Evolutionary conservation across 2,888 invertebrate genomes (phyloP), one percentile per base, ranked within the genome.

Genomic region (Caenorhabditis sinica): DNA sequence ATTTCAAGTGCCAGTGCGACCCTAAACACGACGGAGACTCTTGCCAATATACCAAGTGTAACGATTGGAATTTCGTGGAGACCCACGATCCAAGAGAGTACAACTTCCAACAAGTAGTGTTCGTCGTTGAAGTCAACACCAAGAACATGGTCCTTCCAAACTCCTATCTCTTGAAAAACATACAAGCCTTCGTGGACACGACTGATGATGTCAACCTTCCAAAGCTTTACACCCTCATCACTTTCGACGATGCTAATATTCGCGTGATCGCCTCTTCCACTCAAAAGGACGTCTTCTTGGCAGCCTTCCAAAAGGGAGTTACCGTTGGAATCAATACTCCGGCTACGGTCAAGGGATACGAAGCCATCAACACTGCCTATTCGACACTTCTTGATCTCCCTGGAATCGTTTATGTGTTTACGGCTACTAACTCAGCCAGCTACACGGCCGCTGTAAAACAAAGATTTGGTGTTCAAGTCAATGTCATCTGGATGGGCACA

Each of bases 31-130:
- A 85, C 11, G 89, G 89, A 75, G 74, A 81, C 23, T 30, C 65
- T 23, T 89, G 89, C 53, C 82, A 88, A 72, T 87, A 83, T 68
- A 71, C 82, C 58, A 71, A 63, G 49, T 82, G 89, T 66, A 58
- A 74, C 25, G 63, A 80, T 23, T 89, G 86, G 86, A 86, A 89
- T 73, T 88, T 81, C 40, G 53, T 89, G 45, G 86, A 86, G 49
- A 85, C 83, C 2, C 87, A 87, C 53, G 89, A 88, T 71, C 86
- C 86, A 51, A 81, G 84, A 28, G 83, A 84, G 23, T 68, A 58
- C n/a, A 65, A 73, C 36, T 86, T 77, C 74, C 84, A 86, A 61
- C 87, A 87, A 75, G 65, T 87, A 11, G 85, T 83, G 5, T 89
- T 89, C 49, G 82, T 88, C 15, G 79, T 89, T 15, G 85, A 88